Evolutionary conservation across 1,140 invertebrate genomes (phyloP).

Genomic region (Drosophila murphyi): DNA sequence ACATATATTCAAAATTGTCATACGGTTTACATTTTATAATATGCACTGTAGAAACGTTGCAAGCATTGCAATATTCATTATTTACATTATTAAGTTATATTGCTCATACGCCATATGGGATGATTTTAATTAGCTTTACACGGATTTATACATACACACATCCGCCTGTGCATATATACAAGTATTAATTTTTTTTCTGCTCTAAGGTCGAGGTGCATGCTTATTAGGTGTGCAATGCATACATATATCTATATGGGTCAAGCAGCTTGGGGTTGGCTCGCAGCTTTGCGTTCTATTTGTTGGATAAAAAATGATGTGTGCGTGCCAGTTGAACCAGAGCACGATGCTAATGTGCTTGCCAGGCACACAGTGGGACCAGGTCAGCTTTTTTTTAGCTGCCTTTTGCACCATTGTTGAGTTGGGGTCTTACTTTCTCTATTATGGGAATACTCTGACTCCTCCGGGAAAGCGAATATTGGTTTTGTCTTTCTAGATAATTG

Average conservation of each 20-base stretch:
- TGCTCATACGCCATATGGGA: constrained; percentile 20
- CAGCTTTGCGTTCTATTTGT: constrained; percentile 16
- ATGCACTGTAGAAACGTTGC: neutral
- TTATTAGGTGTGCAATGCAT: constrained; percentile 26
- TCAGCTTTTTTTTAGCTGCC: constrained; percentile 66
- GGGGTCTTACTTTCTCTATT: neutral
- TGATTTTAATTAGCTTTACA: constrained; percentile 61
- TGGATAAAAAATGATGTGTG: constrained; percentile 71
- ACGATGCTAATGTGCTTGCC: neutral
- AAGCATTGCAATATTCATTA: neutral
- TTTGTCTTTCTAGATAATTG: too few relatives aligned
- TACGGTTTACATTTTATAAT: neutral
- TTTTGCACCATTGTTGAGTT: constrained; percentile 1
- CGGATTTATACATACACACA: neutral
- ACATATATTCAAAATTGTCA: neutral
- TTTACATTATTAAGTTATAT: constrained; percentile 25
- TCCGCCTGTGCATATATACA: neutral
- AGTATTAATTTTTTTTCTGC: neutral
- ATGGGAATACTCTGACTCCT: neutral
- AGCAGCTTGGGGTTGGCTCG: constrained; percentile 11
- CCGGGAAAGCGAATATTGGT: too few relatives aligned
- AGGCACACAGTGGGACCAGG: constrained; percentile 30
- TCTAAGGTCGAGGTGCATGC: constrained; percentile 36
- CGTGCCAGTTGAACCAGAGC: constrained; percentile 40
- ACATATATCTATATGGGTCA: constrained; percentile 28